Base-by-base conservation (phyloP, 2,797 vertebrate species). In the Vultur gryphus region DNA sequence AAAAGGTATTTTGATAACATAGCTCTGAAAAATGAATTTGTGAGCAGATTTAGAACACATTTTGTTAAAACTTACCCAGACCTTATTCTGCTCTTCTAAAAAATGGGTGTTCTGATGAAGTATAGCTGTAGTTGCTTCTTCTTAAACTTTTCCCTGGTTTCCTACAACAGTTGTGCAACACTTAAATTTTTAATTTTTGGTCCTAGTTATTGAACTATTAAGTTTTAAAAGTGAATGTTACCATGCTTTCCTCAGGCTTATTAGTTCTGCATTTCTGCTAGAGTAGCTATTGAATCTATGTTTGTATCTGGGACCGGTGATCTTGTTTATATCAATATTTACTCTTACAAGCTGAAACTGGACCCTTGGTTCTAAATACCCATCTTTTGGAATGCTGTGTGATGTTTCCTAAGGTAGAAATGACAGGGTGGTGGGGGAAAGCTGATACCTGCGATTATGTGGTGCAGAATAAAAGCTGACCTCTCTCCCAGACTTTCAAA, bases 341-440 rank as follows among this genome's bases (percentile, higher is more conserved):
- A 89, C 61, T 84, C 0, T 1, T 66, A 29, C 39, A 62, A 87
- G 51, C 82, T 81, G 93, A 89, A 95, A 70, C 11, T 21, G 1
- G 33, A 97, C 58, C 62, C 66, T 55, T 55, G 16, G 16, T 84
- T 94, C 69, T 83, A 83, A 90, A 83, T 73, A 49, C 15, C 35
- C 43, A 1, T 58, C 84, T 81, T 88, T 89, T 31, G 79, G 94
- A 95, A 93, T 29, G 16, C 76, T 62, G 3, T 92, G 94, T 96
- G 87, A 81, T 91, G 87, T 94, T 95, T 87, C 95, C 93, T 81
- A 92, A 89, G 65, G 90, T 86, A 75, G 89, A 96, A 95, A 61
- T 90, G 87, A 59, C 83, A 57, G 76, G 28, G 43, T 86, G 84
- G 37, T 52, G 62, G 23, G 11, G 57, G 96, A 87, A 95, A 97